phyloP scores from a whole-genome alignment of 35 echinoderm and acorn worm species.

The Chiridota heheva region DNA sequence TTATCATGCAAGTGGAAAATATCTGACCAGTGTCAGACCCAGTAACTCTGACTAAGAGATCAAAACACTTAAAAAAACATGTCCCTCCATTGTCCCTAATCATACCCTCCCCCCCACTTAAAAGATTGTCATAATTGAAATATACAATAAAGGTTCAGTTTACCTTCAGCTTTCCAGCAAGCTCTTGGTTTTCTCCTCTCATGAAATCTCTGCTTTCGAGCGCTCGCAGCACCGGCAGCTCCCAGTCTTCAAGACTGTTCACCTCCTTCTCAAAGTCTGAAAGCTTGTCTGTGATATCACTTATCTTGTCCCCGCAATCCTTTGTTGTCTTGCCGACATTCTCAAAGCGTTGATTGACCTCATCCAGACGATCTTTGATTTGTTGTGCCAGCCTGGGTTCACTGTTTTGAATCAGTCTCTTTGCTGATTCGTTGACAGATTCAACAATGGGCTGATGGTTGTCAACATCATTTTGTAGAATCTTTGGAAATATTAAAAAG shows the following conservation, averaged over 20 bases:
- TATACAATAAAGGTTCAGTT: too few species aligned
- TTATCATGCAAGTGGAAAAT: too few species aligned
- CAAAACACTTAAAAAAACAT: too few species aligned
- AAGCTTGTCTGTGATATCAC: constrained; percentile 77
- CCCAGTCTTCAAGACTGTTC: constrained; percentile 87
- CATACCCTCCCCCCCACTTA: too few species aligned
- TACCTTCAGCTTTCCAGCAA: constrained; percentile 76
- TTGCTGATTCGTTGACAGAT: constrained; percentile 60
- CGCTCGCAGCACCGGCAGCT: constrained; percentile 68
- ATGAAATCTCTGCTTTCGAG: constrained; percentile 72
- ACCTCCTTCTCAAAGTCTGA: constrained; percentile 83
- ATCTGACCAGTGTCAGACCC: too few species aligned
- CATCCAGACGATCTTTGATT: constrained; percentile 58
- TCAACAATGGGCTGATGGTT: constrained; percentile 90
- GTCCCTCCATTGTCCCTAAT: too few species aligned
- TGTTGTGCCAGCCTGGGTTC: constrained; percentile 68
- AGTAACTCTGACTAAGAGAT: too few species aligned
- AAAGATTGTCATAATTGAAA: too few species aligned
- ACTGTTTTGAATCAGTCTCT: constrained; percentile 68
- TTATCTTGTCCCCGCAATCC: constrained; percentile 52
- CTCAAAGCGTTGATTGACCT: constrained; percentile 61
- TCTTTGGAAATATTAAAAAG: too few species aligned
- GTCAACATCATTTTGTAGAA: constrained; percentile 87
- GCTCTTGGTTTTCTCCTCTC: constrained; percentile 59
- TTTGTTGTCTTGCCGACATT: constrained; percentile 46